Evolutionary conservation across 2,113 vertebrate species (phyloP), one percentile per base, ranked within the genome.

Genomic region (Cryptomyrus ogoouensis): DNA sequence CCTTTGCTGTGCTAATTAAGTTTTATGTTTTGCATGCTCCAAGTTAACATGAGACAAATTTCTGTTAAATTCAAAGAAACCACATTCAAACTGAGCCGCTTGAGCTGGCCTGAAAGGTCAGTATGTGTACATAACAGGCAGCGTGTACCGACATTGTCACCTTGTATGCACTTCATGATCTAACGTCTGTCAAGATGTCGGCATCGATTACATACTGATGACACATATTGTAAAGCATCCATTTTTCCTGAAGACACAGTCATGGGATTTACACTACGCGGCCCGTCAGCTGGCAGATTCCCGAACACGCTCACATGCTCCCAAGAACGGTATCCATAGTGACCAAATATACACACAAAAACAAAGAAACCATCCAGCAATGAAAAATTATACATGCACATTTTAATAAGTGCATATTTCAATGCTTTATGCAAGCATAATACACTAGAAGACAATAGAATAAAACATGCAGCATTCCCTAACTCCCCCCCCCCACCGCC

Each of bases 351-450:
- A 50, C 47, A 56, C 31, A 83, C 13, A 62, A 85, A 89, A 89
- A 84, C 89, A 89, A 89, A 80, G 80, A 47, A 10, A 47, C 24
- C 52, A 80, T 56, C 85, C 85, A 87, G 50, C 50, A 27, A 17
- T 5, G 24, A 83, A 83, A 15, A 50, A 44, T 47, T n/a, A 47
- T 31, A 88, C 12, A 46, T 46, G 4, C 12, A 88, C 42, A 50
- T 89, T 47, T 47, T 50, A 42, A 80, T 80, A 87, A 39, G 85
- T 39, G 12, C 24, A 42, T n/a, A 84, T 87, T 52, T 52, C 27
- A 31, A 47, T 53, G n/a, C 27, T 87, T 52, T 17, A 44, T 46
- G 52, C 80, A 42, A 19, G 0, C 13, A 56, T 24, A 84, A 62
- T 7, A 42, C 35, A 44, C 56, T 21, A 24, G 46, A 89, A 84